phyloP scores from a whole-genome alignment of 64 coral and sea anemone species.

The Actinia equina region DNA sequence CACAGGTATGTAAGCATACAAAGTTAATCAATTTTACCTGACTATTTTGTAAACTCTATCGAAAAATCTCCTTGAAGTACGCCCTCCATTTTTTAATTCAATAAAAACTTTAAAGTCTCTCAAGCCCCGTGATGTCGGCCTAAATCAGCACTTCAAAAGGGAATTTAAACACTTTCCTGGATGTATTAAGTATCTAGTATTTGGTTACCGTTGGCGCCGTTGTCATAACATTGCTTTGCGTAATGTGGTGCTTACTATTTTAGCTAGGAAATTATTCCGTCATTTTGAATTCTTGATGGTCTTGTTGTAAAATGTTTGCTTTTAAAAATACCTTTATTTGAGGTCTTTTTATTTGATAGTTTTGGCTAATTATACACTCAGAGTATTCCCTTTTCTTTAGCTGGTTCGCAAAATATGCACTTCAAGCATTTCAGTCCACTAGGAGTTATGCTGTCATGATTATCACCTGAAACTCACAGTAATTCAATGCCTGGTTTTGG shows the following conservation, averaged over 20 bases:
- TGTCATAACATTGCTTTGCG: not conserved
- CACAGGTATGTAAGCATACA: not conserved
- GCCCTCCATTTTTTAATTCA: not conserved
- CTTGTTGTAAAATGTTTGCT: not conserved
- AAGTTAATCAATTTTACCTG: not conserved
- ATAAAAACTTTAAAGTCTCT: not conserved
- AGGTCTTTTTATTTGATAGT: not conserved
- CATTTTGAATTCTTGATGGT: too few species aligned
- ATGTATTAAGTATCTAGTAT: not conserved
- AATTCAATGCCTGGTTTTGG: too few species aligned
- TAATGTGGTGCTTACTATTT: too few species aligned
- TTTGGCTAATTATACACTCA: not conserved
- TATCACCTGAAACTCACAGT: too few species aligned
- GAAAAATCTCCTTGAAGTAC: not conserved
- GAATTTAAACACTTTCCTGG: conserved; percentile 8
- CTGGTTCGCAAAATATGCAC: not conserved
- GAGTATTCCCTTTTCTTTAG: not conserved
- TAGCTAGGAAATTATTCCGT: too few species aligned
- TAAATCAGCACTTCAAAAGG: not conserved
- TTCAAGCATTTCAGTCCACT: not conserved
- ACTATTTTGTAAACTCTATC: not conserved
- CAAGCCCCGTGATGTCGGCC: not conserved
- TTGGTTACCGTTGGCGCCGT: not conserved
- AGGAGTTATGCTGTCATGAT: too few species aligned
- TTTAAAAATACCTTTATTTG: not conserved